Evolutionary conservation across 2,888 invertebrate species (phyloP), one percentile per base, ranked within the genome.

Genomic region (Cryptocephalus primarius): DNA sequence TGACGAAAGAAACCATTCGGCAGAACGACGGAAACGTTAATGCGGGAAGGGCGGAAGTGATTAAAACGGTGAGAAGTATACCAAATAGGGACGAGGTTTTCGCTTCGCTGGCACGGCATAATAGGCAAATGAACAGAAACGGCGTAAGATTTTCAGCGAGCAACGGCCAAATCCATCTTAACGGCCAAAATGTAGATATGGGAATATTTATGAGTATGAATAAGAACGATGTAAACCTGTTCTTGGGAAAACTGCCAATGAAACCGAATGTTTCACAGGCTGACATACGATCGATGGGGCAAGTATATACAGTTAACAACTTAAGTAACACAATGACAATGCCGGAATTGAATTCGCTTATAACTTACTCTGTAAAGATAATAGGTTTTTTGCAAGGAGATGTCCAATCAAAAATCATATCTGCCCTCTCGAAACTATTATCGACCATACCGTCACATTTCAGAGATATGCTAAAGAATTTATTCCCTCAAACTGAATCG

Each of bases 51-150:
- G 70, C 76, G 0, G 77, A 78, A 62, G 75, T 79, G 1, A 78
- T 79, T 42, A 64, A 64, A 49, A 72, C 76, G 10, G 73, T 78
- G 42, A 67, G 72, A 43, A 76, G 69, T 54, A 76, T 78, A 40
- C 57, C 57, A 9, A 69, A 78, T 59, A 76, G 75, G 56, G 76
- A 78, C 53, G 75, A 78, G 49, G 75, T 75, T 54, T 76, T 78
- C 55, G 72, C 76, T 1, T 72, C 74, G 52, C 70, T 77, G 1
- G 69, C 76, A 0, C 65, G 70, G 42, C 72, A 75, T 38, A 78
- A 77, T 62, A 78, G 75, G 55, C 70, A 74, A 33, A 54, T 78
- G 38, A 78, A 77, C 55, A 64, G 72, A 43, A 70, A 76, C 52
- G 73, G 72, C 40, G 60, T 67, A 13, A 58, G 47, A 48, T 62